Percentiles rank a stretch among this genome's conserved stretches.
phyloP scores from a whole-genome alignment of 2,797 vertebrate species.

The Mycteria americana region DNA sequence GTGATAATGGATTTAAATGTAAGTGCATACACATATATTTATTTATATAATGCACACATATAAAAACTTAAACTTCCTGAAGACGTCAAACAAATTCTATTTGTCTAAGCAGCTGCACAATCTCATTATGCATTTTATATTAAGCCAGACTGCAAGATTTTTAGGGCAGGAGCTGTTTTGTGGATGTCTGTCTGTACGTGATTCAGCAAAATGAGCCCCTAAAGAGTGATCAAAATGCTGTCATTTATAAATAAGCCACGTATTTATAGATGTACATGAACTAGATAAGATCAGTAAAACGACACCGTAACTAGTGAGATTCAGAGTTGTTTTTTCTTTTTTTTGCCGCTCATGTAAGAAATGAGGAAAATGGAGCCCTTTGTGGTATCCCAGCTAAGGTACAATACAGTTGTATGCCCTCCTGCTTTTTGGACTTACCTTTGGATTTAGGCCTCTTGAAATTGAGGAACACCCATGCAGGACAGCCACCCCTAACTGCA shows the following conservation, averaged over 20 bases:
- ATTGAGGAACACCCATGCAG: rapidly evolving
- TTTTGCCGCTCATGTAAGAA: background rate
- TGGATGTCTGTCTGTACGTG: background rate
- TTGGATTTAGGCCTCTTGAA: background rate
- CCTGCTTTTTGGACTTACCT: background rate
- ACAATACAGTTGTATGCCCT: rapidly evolving
- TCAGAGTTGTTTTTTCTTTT: rapidly evolving
- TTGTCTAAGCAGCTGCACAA: constrained; percentile 8
- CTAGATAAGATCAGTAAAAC: background rate
- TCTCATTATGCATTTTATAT: background rate
- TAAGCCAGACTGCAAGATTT: background rate
- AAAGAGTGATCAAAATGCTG: background rate
- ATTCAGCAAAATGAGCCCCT: background rate
- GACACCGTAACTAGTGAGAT: background rate
- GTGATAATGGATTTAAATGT: background rate
- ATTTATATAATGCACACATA: background rate
- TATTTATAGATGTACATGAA: background rate
- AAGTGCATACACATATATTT: background rate
- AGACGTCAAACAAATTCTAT: constrained; percentile 18
- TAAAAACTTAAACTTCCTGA: constrained; percentile 20
- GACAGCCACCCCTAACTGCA: rapidly evolving
- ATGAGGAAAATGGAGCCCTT: background rate
- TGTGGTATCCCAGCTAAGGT: background rate
- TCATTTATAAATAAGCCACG: background rate
- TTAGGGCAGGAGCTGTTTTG: background rate